Percentiles rank a stretch among this genome's conserved stretches.
phyloP scores from a whole-genome alignment of 2,888 invertebrate genomes.

The Melipona bicolor region DNA sequence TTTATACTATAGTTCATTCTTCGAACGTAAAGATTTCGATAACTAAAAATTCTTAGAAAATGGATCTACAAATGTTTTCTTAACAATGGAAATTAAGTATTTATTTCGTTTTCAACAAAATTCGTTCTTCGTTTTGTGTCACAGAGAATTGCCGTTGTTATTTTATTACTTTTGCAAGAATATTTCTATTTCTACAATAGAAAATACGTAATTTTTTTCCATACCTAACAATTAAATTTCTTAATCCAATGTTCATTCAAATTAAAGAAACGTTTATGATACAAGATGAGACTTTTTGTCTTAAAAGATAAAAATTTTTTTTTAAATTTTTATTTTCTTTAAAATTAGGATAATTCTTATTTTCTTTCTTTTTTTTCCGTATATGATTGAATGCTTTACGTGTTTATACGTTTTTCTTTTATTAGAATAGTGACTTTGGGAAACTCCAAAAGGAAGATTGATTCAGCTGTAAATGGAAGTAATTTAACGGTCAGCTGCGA shows the following conservation, averaged over 20 bases:
- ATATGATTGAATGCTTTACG: background rate
- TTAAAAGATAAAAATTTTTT: background rate
- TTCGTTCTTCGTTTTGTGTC: background rate
- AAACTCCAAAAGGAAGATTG: constrained; percentile 49
- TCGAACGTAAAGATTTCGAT: background rate
- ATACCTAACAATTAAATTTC: background rate
- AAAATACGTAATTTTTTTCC: background rate
- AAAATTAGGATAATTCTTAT: background rate
- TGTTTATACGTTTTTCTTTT: background rate
- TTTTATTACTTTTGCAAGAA: background rate
- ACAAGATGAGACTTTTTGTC: background rate
- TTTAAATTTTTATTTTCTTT: background rate
- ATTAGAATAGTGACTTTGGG: constrained; percentile 22
- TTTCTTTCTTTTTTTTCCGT: background rate
- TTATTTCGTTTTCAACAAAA: background rate
- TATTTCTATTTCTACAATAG: background rate
- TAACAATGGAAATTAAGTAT: background rate
- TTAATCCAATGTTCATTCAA: background rate
- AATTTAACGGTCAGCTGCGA: constrained; percentile 41
- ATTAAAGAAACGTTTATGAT: background rate
- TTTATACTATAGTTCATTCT: constrained; percentile 34
- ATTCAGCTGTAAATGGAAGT: constrained; percentile 52
- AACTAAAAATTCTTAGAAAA: background rate
- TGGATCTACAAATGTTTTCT: background rate
- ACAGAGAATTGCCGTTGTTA: too few relatives aligned